Evolutionary conservation across 2,113 vertebrate species (phyloP).

Genomic region (Acrocephalus kingi): DNA sequence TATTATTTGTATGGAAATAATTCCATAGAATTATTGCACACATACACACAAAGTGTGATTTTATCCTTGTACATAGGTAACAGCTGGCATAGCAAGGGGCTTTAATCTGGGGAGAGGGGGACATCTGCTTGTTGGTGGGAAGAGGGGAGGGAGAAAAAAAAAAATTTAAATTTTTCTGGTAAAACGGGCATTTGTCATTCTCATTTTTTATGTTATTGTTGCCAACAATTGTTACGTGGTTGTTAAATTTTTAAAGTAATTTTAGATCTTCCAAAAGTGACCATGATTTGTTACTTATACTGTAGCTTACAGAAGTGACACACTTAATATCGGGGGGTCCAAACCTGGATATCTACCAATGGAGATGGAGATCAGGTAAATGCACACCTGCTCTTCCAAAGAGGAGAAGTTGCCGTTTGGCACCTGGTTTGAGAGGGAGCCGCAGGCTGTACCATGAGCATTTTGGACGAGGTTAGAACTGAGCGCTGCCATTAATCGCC

Average conservation of each 20-base stretch:
- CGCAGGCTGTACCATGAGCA: not conserved
- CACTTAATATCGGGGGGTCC: conserved; percentile 79
- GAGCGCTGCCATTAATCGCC: not conserved
- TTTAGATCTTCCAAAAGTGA: conserved; percentile 66
- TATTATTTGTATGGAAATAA: no score
- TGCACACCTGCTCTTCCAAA: conserved; percentile 65
- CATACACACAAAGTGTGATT: not conserved
- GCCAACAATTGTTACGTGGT: conserved; percentile 36
- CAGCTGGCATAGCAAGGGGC: not conserved
- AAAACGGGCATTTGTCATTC: conserved; percentile 8
- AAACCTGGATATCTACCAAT: conserved; percentile 78
- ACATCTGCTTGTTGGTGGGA: not conserved
- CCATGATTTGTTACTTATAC: conserved; percentile 75
- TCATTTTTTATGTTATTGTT: conserved; percentile 26
- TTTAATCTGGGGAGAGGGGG: not conserved
- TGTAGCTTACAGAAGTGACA: conserved; percentile 80
- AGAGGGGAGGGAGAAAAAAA: not conserved
- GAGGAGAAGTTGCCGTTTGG: conserved; percentile 22
- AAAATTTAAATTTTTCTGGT: not conserved
- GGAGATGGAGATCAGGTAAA: conserved; percentile 80
- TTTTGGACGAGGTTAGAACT: not conserved
- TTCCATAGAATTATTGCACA: not conserved
- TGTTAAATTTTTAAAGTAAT: conserved; percentile 32
- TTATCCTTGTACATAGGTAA: not conserved
- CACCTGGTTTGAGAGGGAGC: conserved; percentile 45